Conservation (phyloP, 2,797 vertebrate genomes). For the Glossophaga mutica region DNA sequence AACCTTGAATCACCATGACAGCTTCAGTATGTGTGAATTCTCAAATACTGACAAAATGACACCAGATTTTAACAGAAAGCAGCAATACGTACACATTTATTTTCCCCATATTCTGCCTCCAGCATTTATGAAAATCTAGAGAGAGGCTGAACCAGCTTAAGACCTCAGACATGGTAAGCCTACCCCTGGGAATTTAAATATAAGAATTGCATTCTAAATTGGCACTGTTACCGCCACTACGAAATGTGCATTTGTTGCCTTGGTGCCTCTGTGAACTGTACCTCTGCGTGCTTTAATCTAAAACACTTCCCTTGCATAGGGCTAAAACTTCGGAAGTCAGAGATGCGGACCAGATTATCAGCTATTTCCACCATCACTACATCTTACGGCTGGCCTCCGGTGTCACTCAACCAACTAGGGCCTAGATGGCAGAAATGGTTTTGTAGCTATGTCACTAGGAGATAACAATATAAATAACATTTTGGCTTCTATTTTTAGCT, state of each 20-base stretch:
- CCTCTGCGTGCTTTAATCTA: not conserved
- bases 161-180: not conserved
- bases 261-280: not conserved
- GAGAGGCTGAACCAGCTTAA: not conserved
- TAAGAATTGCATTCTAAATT: not conserved
- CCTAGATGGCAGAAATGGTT: not conserved
- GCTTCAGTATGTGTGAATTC: conserved; percentile 14
- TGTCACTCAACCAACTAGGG: not conserved
- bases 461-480: not conserved
- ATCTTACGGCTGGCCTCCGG: not conserved
- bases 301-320: not conserved
- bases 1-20: conserved; percentile 73
- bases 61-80: conserved; percentile 48
- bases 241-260: not conserved
- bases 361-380: not conserved
- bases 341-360: not conserved
- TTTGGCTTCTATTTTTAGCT: conserved; percentile 32
- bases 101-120: conserved; percentile 5
- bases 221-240: not conserved
- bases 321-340: conserved; percentile 10
- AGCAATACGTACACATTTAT: conserved; percentile 33
- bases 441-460: not conserved
- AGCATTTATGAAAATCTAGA: not conserved
- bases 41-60: conserved; percentile 63
- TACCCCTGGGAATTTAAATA: conserved; percentile 53